Evolutionary conservation across 35 echinoderm and acorn worm genomes (phyloP).

Genomic region (Heliocidaris tuberculata): DNA sequence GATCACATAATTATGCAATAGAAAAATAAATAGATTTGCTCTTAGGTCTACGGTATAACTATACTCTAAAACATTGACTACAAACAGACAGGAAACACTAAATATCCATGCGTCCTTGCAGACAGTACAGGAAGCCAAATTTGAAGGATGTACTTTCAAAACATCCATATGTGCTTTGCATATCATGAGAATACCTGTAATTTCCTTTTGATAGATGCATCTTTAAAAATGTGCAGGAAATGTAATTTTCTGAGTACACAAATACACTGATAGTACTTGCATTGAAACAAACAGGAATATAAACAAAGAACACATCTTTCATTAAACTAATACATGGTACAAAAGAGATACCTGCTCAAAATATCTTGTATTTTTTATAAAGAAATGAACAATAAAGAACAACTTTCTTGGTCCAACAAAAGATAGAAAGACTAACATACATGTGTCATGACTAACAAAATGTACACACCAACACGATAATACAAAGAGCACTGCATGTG

Average conservation of each 20-base stretch:
- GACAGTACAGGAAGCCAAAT: background rate
- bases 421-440: background rate
- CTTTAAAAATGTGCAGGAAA: background rate
- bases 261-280: background rate
- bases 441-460: no score
- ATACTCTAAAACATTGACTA: background rate
- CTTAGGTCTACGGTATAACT: background rate
- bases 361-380: background rate
- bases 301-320: background rate
- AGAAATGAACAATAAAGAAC: background rate
- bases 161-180: background rate
- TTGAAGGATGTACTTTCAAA: background rate
- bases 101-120: background rate
- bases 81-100: background rate
- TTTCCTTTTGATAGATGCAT: background rate
- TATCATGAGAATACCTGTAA: background rate
- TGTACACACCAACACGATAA: no score
- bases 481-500: no score
- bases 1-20: background rate
- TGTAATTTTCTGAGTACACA: background rate
- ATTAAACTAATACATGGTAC: background rate
- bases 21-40: constrained; percentile 5
- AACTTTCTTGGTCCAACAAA: background rate
- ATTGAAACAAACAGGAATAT: background rate
- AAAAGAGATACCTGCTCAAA: background rate